phyloP scores from a whole-genome alignment of 2,888 invertebrate genomes.

The Pollenia griseotomentosa region DNA sequence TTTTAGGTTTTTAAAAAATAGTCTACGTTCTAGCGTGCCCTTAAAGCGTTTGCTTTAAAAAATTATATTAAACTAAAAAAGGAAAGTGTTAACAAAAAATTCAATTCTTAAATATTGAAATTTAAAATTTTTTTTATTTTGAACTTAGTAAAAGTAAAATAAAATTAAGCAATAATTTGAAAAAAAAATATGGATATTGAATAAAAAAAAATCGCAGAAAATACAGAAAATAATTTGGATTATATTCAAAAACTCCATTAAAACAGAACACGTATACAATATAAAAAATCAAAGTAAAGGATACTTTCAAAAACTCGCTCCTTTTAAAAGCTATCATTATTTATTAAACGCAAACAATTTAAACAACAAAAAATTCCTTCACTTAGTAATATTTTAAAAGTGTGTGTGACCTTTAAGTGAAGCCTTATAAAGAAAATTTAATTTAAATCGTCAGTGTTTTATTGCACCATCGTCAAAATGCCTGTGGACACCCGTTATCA shows the following conservation, averaged over 20 bases:
- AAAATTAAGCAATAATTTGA: background rate
- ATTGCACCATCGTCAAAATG: slow-evolving; percentile 73
- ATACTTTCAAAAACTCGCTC: no score
- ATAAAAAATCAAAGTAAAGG: no score
- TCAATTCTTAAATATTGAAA: no score
- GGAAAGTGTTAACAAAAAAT: background rate
- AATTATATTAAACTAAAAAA: slow-evolving; percentile 11
- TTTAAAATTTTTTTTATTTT: no score
- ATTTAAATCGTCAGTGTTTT: background rate
- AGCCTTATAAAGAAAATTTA: slow-evolving; percentile 30
- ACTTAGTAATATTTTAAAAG: no score
- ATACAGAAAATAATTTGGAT: no score
- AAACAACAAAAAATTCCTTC: background rate
- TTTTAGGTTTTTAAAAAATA: slow-evolving; percentile 59
- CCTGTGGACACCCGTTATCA: slow-evolving; percentile 78
- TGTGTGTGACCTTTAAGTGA: slow-evolving; percentile 21
- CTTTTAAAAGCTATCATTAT: background rate
- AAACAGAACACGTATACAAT: no score
- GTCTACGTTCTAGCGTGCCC: slow-evolving; percentile 73
- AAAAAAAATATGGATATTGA: background rate
- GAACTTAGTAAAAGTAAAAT: no score
- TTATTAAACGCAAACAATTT: background rate
- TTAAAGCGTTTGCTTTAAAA: slow-evolving; percentile 52
- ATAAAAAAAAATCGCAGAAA: background rate
- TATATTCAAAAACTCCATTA: no score